Evolutionary conservation across 2,113 vertebrate genomes (phyloP).

Genomic region (Thalassarche chlororhynchos): DNA sequence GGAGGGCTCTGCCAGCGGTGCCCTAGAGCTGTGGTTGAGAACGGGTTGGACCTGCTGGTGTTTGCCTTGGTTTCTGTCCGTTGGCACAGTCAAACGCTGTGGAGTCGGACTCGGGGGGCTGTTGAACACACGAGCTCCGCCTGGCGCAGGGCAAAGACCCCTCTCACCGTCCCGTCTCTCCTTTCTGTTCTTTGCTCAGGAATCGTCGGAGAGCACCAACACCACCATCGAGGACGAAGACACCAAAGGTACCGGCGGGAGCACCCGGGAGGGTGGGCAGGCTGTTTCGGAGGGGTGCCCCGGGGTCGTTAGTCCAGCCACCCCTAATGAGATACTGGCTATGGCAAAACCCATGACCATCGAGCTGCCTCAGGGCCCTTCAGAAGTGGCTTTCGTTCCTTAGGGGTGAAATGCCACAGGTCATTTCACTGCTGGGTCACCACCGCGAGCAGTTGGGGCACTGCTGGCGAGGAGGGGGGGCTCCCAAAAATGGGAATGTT

Average conservation of each 20-base stretch:
- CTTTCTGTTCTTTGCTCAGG: slow-evolving; percentile 81
- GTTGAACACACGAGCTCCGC: neutral
- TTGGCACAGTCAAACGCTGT: slow-evolving; percentile 50
- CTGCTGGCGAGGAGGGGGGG: neutral
- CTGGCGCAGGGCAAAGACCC: neutral
- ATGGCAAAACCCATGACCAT: neutral
- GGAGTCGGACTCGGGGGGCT: slow-evolving; percentile 60
- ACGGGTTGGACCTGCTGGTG: slow-evolving; percentile 47
- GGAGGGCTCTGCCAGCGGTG: slow-evolving; percentile 53
- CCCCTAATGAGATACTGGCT: neutral
- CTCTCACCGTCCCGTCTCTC: slow-evolving; percentile 39
- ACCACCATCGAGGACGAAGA: slow-evolving; percentile 98
- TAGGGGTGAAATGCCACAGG: no score
- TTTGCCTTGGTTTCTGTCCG: slow-evolving; percentile 53
- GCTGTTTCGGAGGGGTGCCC: neutral
- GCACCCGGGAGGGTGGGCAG: neutral
- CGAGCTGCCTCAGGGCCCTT: neutral
- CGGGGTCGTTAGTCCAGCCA: neutral
- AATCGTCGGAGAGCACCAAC: slow-evolving; percentile 98
- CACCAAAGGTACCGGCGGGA: slow-evolving; percentile 84
- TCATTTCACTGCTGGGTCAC: neutral
- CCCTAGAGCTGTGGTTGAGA: slow-evolving; percentile 53
- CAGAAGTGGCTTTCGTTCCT: neutral
- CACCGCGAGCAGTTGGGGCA: neutral
- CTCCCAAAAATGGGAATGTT: neutral